Evolutionary conservation across 2,797 vertebrate genomes (phyloP).

Genomic region (Rhynchonycteris naso): DNA sequence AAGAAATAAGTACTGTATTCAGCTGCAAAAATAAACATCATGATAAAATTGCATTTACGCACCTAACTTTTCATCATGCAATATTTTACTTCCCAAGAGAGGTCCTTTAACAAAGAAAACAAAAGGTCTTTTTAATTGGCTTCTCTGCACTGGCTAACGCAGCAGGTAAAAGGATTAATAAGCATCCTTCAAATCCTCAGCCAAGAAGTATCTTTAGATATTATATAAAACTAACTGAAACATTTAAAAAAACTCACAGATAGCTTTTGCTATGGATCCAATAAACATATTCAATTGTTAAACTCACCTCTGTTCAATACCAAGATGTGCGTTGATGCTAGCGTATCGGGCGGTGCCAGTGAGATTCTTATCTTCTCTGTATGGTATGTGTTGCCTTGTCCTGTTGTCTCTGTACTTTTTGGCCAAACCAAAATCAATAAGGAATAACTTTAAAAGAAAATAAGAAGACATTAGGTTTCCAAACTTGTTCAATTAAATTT

Average conservation of each 20-base stretch:
- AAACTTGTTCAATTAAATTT: constrained; percentile 24
- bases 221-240: constrained; percentile 23
- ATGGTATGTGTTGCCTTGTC: constrained; percentile 99
- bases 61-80: constrained; percentile 33
- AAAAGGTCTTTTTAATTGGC: constrained; percentile 31
- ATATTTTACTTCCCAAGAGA: constrained; percentile 45
- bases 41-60: not conserved
- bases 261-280: constrained; percentile 14
- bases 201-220: constrained; percentile 23
- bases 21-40: constrained; percentile 25
- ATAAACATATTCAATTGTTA: constrained; percentile 30
- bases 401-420: constrained; percentile 99
- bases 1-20: not conserved
- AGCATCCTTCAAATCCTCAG: constrained; percentile 45
- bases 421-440: constrained; percentile 99
- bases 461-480: constrained; percentile 80
- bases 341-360: constrained; percentile 99
- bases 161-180: constrained; percentile 52
- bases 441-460: constrained; percentile 96
- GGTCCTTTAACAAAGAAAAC: constrained; percentile 51
- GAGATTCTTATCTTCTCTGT: constrained; percentile 99
- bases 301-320: constrained; percentile 98
- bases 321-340: constrained; percentile 99
- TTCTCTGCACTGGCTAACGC: not conserved
- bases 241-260: not conserved